Conservation (phyloP, 2,113 vertebrate species). For the Struthio camelus region DNA sequence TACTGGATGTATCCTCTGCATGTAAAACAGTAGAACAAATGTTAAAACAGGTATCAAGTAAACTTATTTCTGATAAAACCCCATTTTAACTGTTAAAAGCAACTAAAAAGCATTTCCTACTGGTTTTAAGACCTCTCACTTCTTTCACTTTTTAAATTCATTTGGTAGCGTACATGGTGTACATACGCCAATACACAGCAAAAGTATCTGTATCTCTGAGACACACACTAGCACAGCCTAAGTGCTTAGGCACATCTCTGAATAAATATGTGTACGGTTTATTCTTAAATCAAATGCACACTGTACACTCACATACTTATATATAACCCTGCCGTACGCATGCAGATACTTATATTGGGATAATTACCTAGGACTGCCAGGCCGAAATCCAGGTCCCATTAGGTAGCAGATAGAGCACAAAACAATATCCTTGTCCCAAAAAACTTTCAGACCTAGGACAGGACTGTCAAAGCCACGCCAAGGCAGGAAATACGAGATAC, state of each 20-base stretch:
- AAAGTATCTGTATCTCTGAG: not conserved
- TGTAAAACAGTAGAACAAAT: not conserved
- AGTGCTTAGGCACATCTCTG: not conserved
- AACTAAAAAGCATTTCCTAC: not conserved
- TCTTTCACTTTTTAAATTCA: not conserved
- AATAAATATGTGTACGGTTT: not conserved
- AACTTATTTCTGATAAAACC: not conserved
- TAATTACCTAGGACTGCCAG: not conserved
- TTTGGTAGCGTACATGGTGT: not conserved
- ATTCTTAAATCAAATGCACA: not conserved
- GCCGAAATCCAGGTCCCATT: not conserved
- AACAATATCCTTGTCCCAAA: not conserved
- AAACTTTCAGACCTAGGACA: not conserved
- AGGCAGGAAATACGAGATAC: not conserved
- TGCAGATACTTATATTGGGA: not conserved
- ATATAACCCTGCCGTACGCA: not conserved
- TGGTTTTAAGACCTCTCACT: not conserved
- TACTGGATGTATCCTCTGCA: not conserved
- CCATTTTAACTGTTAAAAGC: not conserved
- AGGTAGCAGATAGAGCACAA: not conserved
- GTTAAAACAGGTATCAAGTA: conserved; percentile 22
- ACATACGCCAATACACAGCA: not conserved
- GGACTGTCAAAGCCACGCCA: not conserved
- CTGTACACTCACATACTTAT: not conserved
- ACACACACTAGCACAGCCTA: not conserved